Conservation (phyloP, 2,888 invertebrate genomes). For the Baronia brevicornis region DNA sequence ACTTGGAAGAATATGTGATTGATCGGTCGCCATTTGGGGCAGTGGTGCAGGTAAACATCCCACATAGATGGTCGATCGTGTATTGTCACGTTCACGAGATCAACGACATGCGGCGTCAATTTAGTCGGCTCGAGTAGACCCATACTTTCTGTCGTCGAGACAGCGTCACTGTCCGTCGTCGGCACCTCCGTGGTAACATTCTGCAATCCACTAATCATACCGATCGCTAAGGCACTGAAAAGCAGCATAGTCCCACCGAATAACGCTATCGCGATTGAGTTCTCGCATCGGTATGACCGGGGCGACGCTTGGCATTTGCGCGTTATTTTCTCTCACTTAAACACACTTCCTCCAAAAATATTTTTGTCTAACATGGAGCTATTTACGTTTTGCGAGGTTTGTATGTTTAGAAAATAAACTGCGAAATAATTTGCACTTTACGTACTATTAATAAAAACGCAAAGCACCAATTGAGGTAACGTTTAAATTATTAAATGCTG, state of each 20-base stretch:
- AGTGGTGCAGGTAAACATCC: slow-evolving; percentile 72
- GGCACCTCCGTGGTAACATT: slow-evolving; percentile 60
- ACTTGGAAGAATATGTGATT: slow-evolving; percentile 91
- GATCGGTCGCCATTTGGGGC: slow-evolving; percentile 79
- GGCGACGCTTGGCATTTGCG: slow-evolving; percentile 56
- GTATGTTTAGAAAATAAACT: slow-evolving; percentile 20
- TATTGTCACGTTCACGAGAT: slow-evolving; percentile 61
- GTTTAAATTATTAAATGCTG: slow-evolving; percentile 1
- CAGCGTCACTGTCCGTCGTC: slow-evolving; percentile 49
- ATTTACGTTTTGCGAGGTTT: slow-evolving; percentile 21
- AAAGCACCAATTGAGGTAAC: slow-evolving; percentile 1
- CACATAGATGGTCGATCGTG: slow-evolving; percentile 66
- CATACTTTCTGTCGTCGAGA: slow-evolving; percentile 55
- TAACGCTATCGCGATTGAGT: slow-evolving; percentile 27
- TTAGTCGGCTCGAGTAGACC: slow-evolving; percentile 56
- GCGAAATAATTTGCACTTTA: slow-evolving; percentile 1
- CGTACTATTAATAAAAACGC: slow-evolving; percentile 1
- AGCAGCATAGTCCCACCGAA: slow-evolving; percentile 70
- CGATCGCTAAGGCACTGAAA: slow-evolving; percentile 69
- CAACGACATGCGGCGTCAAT: slow-evolving; percentile 37
- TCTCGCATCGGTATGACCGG: slow-evolving; percentile 31
- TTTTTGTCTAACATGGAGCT: slow-evolving; percentile 26
- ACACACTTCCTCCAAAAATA: slow-evolving; percentile 24
- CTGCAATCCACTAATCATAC: slow-evolving; percentile 62
- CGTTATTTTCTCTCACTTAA: slow-evolving; percentile 34